phyloP scores from a whole-genome alignment of 92 coral and sea anemone species.

The Porites cylindrica region DNA sequence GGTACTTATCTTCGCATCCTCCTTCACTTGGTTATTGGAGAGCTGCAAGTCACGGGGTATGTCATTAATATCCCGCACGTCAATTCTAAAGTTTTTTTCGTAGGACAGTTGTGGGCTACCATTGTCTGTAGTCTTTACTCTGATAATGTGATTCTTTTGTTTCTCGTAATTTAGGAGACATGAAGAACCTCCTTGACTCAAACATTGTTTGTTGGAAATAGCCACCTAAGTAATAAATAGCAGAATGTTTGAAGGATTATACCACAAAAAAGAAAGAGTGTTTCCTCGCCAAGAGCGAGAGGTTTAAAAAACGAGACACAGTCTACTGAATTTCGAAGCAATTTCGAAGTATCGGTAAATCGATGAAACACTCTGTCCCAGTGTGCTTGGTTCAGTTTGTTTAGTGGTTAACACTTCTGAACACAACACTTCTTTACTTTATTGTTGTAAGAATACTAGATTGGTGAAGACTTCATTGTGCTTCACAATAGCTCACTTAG shows the following conservation, averaged over 20 bases:
- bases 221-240: constrained; percentile 70
- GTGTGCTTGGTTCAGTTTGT: too few species aligned
- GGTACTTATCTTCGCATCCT: constrained; percentile 74
- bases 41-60: constrained; percentile 87
- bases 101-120: constrained; percentile 78
- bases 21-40: constrained; percentile 78
- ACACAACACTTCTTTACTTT: too few species aligned
- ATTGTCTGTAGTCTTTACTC: constrained; percentile 80
- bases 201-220: constrained; percentile 71
- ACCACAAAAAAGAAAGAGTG: not conserved
- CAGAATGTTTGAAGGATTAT: not conserved
- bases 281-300: too few species aligned
- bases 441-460: too few species aligned
- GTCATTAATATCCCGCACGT: constrained; percentile 86
- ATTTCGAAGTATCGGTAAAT: too few species aligned
- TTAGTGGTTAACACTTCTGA: too few species aligned
- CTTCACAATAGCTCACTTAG: too few species aligned
- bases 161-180: constrained; percentile 88
- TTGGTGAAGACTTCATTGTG: too few species aligned
- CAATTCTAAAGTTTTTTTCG: constrained; percentile 66
- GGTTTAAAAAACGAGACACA: too few species aligned
- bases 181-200: constrained; percentile 80
- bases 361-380: too few species aligned
- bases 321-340: too few species aligned
- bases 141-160: constrained; percentile 58